These are phyloP conservation scores for Cynocephalus volans DNA, from an alignment of 2,113 vertebrate species.

Conservation along the genomic window DNA sequence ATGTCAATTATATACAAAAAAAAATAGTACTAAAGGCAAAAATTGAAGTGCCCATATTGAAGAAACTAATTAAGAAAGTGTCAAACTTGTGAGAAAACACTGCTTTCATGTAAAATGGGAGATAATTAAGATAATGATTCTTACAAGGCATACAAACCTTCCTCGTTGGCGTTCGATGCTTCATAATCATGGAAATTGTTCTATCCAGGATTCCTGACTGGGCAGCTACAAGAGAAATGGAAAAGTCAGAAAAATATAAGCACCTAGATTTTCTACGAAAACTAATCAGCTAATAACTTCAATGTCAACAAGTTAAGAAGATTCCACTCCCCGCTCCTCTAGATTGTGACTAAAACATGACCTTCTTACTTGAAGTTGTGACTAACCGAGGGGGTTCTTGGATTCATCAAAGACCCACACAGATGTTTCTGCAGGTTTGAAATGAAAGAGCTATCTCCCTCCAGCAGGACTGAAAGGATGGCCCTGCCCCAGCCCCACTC, in stretches of 20 bases:
- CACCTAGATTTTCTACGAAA: conserved; percentile 10
- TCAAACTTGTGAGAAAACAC: background rate
- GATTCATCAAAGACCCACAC: background rate
- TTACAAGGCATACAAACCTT: conserved; percentile 88
- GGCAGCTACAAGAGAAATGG: conserved; percentile 90
- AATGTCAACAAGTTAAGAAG: background rate
- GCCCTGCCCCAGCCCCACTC: too few relatives aligned
- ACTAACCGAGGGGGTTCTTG: background rate
- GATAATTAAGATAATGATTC: background rate
- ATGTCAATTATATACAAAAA: conserved; percentile 13
- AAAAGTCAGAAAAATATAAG: background rate
- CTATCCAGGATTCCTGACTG: conserved; percentile 94
- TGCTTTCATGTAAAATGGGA: background rate
- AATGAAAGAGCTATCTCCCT: background rate
- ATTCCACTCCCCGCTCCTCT: background rate
- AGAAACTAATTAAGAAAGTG: conserved; percentile 43
- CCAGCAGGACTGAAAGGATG: background rate
- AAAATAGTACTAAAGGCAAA: conserved; percentile 42
- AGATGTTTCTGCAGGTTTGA: background rate
- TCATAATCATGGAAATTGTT: conserved; percentile 94
- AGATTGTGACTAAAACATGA: background rate
- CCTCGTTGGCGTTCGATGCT: conserved; percentile 91
- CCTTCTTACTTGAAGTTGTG: background rate
- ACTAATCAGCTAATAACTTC: conserved; percentile 38
- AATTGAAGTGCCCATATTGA: background rate